Base-by-base conservation (phyloP, 2,113 vertebrate species). In the Grammomys dolichurus region DNA sequence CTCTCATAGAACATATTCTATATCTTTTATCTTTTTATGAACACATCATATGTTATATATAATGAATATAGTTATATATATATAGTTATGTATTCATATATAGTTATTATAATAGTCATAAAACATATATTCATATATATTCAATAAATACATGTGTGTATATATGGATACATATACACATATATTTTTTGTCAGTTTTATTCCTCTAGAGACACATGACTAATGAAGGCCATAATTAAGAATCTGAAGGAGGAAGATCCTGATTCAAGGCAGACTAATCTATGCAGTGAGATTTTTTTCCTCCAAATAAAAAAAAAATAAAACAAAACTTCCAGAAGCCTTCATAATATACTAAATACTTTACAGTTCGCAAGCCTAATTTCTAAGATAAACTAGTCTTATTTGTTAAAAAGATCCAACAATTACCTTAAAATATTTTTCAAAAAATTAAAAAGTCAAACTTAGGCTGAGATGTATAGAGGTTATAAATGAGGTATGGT, bases 401-500 rank as follows among this genome's bases (percentile, higher is more conserved):
- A 26, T 75, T 87, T 78, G 24, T 89, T 82, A 78, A 95, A 73
- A 46, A 22, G 56, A 94, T 78, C 48, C 22, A 33, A 7, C 84
- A 84, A 67, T 91, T 91, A 65, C 72, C 51, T 90, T 40, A 73
- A 65, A n/a, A n/a, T 72, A 1, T 70, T 75, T 75, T 76, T 97
- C 48, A 94, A 92, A 86, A 89, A 69, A 87, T 48, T n/a, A 81
- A 69, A 70, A 28, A 86, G 80, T n/a, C 77, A 80, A 31, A 70
- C 19, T 67, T 78, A 46, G 72, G 63, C 5, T 63, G 85, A 80
- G 43, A 63, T 22, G 8, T 43, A 26, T 22, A 65, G 12, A 65
- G 75, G 87, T 95, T 96, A 40, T 40, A 40, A 40, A 40, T 40
- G 40, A 40, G 40, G 33, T 48, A 51, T 96, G 92, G 90, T 80